Base-by-base conservation (phyloP, 2,113 vertebrate genomes). In the Oreotrochilus melanogaster region DNA sequence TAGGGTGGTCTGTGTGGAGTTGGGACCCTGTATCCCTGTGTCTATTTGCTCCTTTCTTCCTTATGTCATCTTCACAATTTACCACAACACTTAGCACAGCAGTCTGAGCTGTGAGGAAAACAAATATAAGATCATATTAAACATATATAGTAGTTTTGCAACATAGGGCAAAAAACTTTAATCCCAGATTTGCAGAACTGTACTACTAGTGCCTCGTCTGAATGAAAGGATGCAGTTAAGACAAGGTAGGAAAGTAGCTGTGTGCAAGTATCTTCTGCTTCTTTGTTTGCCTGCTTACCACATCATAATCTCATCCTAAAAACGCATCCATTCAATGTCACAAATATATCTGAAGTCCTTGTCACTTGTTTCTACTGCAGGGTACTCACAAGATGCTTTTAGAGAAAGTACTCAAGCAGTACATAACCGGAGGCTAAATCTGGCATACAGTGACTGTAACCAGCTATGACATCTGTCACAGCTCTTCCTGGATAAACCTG, bases 391-490 rank as follows among this genome's bases (percentile, higher is more conserved):
- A 94, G 97, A 94, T 88, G 76, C 70, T 70, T 89, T 95, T 71
- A 56, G 90, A 96, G 89, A 73, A 90, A 95, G 92, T 95, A 92
- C 83, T 45, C 92, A 73, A 93, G 87, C 85, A 93, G 86, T 88
- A 54, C 61, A 42, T 93, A 78, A 92, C 98, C 86, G 8, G 79
- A 88, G 96, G 97, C 94, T 87, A 97, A 95, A 89, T 96, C 83
- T 83, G 84, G 96, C 78, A 62, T 33, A 42, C 39, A 27, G 90
- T 97, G 98, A 98, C 91, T 66, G 86, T 98, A 96, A 98, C 94
- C 56, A 69, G 10, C 69, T 10, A 13, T 96, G 98, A 97, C 98
- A 98, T 97, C 96, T 98, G 98, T 98, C 98, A 97, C 94, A 94
- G 67, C 95, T 87, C 93, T 73, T 96, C 97, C 85, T 31, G 51